Percentiles rank a stretch among this genome's conserved stretches.
phyloP scores from a whole-genome alignment of 2,888 invertebrate genomes.

The Listrodromus nycthemerus region DNA sequence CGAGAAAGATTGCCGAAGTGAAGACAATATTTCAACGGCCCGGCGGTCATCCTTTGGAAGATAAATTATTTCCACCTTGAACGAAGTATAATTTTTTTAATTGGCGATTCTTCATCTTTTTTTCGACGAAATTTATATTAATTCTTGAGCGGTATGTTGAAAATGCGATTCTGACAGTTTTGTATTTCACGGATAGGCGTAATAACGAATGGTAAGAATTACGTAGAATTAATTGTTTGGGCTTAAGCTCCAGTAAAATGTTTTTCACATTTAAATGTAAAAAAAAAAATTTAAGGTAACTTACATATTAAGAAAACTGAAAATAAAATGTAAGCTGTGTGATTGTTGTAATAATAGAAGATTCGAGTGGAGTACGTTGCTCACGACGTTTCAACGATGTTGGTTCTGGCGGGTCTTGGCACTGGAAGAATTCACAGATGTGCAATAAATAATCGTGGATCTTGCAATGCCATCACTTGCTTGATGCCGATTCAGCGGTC shows the following conservation, averaged over 20 bases:
- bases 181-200: neutral
- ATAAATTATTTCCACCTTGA: neutral
- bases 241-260: neutral
- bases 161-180: neutral
- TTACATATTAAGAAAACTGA: neutral
- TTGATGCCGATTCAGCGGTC: slow-evolving; percentile 78
- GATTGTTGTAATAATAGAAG: neutral
- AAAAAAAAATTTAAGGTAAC: neutral
- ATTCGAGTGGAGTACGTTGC: neutral
- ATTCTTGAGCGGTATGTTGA: slow-evolving; percentile 1
- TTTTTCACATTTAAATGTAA: neutral
- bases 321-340: neutral
- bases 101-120: neutral
- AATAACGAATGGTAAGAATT: neutral
- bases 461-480: slow-evolving; percentile 85
- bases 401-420: slow-evolving; percentile 84
- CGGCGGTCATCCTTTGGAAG: neutral
- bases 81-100: neutral
- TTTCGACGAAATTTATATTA: neutral
- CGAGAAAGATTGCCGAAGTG: slow-evolving; percentile 3
- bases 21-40: neutral
- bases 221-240: neutral
- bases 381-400: neutral
- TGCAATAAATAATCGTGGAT: slow-evolving; percentile 84
- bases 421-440: slow-evolving; percentile 85